Base-by-base conservation (phyloP, 1,140 invertebrate genomes). In the Bombyx mori region DNA sequence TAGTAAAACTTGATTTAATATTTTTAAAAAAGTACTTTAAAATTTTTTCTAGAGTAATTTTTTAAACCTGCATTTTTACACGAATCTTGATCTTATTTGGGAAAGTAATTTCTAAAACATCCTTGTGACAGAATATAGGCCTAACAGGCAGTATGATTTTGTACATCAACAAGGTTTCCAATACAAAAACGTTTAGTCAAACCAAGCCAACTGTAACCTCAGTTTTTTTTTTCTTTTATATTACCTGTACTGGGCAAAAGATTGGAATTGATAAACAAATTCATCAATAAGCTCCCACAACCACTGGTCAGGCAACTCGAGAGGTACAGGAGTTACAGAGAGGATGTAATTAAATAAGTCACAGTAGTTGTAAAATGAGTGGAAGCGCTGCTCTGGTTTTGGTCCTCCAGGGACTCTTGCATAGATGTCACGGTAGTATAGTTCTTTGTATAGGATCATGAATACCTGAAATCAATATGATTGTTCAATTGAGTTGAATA, bases 231-330 rank as follows among this genome's bases (percentile, higher is more conserved):
- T 35, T 60, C 46, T 35, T 49, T 54, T 55, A 44, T 60, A 44
- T 60, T 69, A 90, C 90, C 90, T 89, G 79, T 97, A 99, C 77
- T 99, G 97, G 42, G 96, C 94, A 87, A 98, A 99, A 82, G 98
- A 97, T 88, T 98, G 96, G 85, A 99, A 99, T 89, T 99, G 94
- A 69, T 97, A 96, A 7, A 95, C 93, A 88, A 96, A 96, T 82
- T 99, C 99, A 90, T 99, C 98, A 75, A 99, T 97, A 18, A 99
- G 93, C 81, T 99, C 98, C 99, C 99, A 99, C 5, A 99, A 88
- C 99, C 98, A 99, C 73, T 99, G 95, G 86, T 99, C 98, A 6
- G 99, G 99, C 50, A 99, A 82, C 80, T 99, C 97, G 12, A 99
- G 83, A 44, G 92, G 91, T 1, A 99, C 96, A 0, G 98, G 98